Base-by-base conservation (phyloP, 2,113 vertebrate genomes). In the Candoia aspera region DNA sequence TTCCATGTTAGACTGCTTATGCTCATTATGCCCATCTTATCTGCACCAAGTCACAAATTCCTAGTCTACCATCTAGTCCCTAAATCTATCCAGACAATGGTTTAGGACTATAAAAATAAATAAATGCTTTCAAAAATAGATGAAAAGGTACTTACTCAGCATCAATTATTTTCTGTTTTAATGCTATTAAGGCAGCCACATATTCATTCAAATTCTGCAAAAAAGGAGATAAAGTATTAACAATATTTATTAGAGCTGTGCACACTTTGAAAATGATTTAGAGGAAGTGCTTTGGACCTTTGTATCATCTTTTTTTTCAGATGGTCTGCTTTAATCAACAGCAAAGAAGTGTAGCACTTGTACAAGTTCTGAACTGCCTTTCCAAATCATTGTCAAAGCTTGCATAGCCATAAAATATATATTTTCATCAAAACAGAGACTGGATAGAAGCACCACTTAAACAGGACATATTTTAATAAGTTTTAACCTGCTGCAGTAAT, bases 201-300 rank as follows among this genome's bases (percentile, higher is more conserved):
- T 99, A 99, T 93, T 99, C 99, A 89, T 98, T 98, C 95, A 99
- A 96, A 93, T 96, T 99, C 99, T 99, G 98, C 79, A 98, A 97
- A 79, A 95, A 94, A 33, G 60, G 17, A n/a, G 26, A 29, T 64
- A 91, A 84, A 42, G 94, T 59, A 95, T 94, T 88, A 96, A 91
- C 33, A 91, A 85, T 10, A 79, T 91, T 88, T 57, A 29, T 86
- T 54, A 86, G 53, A 86, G 49, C 26, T 2, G 53, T 86, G 64
- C 33, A 79, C 6, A 9, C 17, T 37, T 19, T 37, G 68, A 33
- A 73, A 73, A 73, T 37, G 68, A 79, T 79, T 79, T 79, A 37
- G 33, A 79, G 6, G 17, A 79, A 79, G 33, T 37, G 17, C 33
- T 79, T 68, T 21, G 33, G n/a, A 79, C 33, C 17, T 86, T 8